These are phyloP conservation scores for Ptilodon capucinus DNA, from an alignment of 2,888 invertebrate species.

Conservation along the genomic window DNA sequence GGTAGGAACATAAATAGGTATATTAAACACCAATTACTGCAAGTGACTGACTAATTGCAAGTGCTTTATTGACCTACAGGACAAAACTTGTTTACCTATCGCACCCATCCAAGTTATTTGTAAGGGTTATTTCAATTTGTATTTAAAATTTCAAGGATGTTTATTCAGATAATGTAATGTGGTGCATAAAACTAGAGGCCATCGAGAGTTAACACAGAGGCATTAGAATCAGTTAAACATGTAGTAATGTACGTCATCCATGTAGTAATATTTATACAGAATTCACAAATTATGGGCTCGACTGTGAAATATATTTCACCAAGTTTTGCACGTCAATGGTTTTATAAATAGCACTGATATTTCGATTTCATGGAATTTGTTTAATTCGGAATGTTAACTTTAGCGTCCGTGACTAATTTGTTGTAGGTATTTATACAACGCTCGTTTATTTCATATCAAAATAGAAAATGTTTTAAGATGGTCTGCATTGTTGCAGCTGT, in stretches of 20 bases:
- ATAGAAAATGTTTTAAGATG: constrained; percentile 14
- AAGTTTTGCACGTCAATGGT: background rate
- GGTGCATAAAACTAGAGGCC: background rate
- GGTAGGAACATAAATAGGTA: no score
- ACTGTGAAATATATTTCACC: background rate
- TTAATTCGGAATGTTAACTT: background rate
- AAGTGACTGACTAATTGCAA: no score
- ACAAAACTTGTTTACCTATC: no score
- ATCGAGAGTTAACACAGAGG: background rate
- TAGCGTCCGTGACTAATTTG: constrained; percentile 8
- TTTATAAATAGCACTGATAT: background rate
- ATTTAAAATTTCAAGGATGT: no score
- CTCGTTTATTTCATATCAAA: constrained; percentile 15
- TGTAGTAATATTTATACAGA: constrained; percentile 1
- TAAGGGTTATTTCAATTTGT: no score
- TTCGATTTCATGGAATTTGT: background rate
- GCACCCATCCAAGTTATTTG: no score
- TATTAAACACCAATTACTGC: no score
- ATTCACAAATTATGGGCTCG: background rate
- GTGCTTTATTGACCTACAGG: no score
- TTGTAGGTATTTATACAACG: constrained; percentile 7
- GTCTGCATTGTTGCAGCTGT: constrained; percentile 11
- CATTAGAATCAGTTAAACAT: background rate
- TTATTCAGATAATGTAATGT: background rate
- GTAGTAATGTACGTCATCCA: background rate